Evolutionary conservation across 2,113 vertebrate species (phyloP).

Genomic region (Callaeas wilsoni): DNA sequence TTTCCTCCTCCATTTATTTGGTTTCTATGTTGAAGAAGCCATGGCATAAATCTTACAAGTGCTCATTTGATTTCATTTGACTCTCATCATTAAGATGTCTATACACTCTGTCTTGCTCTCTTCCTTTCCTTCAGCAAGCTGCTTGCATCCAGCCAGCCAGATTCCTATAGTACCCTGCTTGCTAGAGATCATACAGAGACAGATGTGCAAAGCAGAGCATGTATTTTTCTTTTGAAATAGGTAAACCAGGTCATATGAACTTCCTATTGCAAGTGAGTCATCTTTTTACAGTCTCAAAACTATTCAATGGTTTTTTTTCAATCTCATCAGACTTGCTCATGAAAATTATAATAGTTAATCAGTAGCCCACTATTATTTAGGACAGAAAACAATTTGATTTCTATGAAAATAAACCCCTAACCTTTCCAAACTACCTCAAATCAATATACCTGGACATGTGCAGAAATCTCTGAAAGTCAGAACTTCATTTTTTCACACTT

Average conservation of each 20-base stretch:
- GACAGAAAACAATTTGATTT: neutral
- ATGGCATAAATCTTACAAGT: neutral
- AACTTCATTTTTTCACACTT: neutral
- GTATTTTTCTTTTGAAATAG: neutral
- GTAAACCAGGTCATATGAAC: neutral
- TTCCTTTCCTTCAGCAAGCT: neutral
- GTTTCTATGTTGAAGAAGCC: neutral
- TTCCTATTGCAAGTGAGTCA: neutral
- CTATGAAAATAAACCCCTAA: neutral
- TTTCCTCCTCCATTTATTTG: neutral
- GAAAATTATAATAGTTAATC: neutral
- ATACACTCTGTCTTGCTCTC: neutral
- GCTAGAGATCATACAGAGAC: neutral
- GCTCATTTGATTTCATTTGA: rapidly evolving
- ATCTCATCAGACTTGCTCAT: neutral
- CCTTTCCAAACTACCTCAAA: neutral
- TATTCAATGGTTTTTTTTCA: neutral
- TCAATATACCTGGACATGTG: neutral
- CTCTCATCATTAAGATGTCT: neutral
- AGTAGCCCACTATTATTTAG: neutral
- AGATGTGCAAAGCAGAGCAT: neutral
- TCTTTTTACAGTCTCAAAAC: neutral
- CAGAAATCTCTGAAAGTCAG: neutral
- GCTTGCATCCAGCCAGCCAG: neutral
- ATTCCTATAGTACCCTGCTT: neutral